Conservation (phyloP, 1,140 invertebrate species). For the Meloidogyne hapla region DNA sequence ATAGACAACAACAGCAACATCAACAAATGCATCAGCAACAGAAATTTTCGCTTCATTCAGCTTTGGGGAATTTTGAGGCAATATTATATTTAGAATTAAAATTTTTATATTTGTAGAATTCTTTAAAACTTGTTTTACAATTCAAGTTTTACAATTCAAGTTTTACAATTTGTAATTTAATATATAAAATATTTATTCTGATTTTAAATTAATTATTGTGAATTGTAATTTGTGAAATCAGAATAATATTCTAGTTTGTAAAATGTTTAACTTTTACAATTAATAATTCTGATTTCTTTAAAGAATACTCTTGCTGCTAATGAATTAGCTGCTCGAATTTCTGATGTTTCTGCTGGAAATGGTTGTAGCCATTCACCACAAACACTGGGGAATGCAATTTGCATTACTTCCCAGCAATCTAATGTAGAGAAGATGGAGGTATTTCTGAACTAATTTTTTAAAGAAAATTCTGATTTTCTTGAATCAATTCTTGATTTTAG, state of each 20-base stretch:
- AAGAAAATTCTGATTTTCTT: neutral
- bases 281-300: neutral
- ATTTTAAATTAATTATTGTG: no score
- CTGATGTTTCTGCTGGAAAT: neutral
- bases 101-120: neutral
- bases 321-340: neutral
- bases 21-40: neutral
- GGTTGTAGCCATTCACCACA: neutral
- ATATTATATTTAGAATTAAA: no score
- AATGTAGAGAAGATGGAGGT: neutral
- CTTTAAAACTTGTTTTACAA: no score
- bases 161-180: no score
- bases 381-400: neutral
- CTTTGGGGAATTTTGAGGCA: slow-evolving; percentile 16
- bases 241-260: no score
- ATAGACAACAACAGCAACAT: slow-evolving; percentile 19
- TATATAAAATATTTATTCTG: no score
- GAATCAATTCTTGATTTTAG: no score
- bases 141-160: no score
- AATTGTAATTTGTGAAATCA: no score
- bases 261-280: neutral
- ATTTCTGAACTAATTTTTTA: no score
- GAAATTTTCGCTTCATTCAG: slow-evolving; percentile 11
- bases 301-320: neutral
- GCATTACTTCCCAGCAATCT: neutral